phyloP scores from a whole-genome alignment of 2,113 vertebrate species.

The Ursus arctos region DNA sequence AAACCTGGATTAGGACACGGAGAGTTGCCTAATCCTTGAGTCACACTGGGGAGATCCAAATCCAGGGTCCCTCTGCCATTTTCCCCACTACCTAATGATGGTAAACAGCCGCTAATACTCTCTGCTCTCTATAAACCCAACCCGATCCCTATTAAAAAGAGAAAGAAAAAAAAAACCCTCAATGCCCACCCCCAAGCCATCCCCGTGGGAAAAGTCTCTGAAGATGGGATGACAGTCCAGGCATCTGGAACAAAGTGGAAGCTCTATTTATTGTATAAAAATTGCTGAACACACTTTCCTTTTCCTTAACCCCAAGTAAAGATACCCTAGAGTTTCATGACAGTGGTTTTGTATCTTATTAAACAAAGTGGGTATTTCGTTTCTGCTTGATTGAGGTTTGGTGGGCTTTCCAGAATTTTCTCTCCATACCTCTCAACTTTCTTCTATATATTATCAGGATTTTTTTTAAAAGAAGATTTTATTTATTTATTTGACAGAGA shows the following conservation, averaged over 20 bases:
- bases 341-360: slow-evolving; percentile 33
- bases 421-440: not conserved
- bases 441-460: slow-evolving; percentile 17
- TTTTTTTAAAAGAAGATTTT: not conserved
- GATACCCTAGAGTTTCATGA: not conserved
- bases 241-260: slow-evolving; percentile 30
- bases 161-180: slow-evolving; percentile 9
- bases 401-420: slow-evolving; percentile 44
- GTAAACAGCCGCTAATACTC: not conserved
- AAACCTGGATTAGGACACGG: not conserved
- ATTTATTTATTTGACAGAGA: not conserved
- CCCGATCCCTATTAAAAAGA: slow-evolving; percentile 34
- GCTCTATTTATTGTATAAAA: not conserved
- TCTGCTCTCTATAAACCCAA: not conserved
- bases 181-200: not conserved
- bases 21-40: not conserved
- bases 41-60: not conserved
- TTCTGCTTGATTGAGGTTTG: slow-evolving; percentile 17
- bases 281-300: slow-evolving; percentile 7
- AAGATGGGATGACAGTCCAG: not conserved
- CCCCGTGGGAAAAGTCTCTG: slow-evolving; percentile 3
- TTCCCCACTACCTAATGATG: not conserved
- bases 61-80: not conserved
- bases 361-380: slow-evolving; percentile 24
- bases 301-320: slow-evolving; percentile 13